These are phyloP conservation scores for Capricornis sumatraensis DNA, from an alignment of 2,113 vertebrate genomes.

Conservation along the genomic window DNA sequence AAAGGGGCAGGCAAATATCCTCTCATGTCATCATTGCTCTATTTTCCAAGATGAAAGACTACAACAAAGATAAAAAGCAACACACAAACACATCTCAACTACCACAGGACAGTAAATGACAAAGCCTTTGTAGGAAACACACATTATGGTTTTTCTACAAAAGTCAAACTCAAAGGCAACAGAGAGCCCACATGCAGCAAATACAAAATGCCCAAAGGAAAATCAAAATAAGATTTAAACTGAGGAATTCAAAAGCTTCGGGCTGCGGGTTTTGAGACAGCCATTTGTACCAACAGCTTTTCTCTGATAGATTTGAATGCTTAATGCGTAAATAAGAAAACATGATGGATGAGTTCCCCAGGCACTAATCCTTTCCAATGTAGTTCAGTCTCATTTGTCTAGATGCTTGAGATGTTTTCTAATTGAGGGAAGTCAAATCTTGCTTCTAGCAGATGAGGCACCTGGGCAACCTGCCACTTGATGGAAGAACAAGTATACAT, in stretches of 20 bases:
- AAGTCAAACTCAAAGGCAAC: not conserved
- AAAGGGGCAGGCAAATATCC: not conserved
- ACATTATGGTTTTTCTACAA: not conserved
- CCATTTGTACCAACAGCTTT: not conserved
- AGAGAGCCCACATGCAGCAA: not conserved
- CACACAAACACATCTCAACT: not conserved
- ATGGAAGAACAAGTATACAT: not conserved
- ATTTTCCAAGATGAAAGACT: not conserved
- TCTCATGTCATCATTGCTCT: not conserved
- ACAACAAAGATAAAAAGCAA: not conserved
- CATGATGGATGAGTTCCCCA: not conserved
- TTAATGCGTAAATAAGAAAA: not conserved
- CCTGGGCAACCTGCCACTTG: not conserved
- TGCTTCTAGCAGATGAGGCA: not conserved
- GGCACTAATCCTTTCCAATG: not conserved
- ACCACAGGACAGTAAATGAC: not conserved
- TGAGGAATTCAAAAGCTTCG: not conserved
- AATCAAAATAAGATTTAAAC: not conserved
- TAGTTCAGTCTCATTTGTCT: not conserved
- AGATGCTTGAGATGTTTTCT: not conserved
- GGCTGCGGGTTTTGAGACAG: not conserved
- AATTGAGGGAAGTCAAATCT: not conserved
- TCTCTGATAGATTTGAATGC: not conserved
- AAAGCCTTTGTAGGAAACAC: not conserved
- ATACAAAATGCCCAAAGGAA: not conserved